Base-by-base conservation (phyloP, 2,797 vertebrate species). In the Huso huso region DNA sequence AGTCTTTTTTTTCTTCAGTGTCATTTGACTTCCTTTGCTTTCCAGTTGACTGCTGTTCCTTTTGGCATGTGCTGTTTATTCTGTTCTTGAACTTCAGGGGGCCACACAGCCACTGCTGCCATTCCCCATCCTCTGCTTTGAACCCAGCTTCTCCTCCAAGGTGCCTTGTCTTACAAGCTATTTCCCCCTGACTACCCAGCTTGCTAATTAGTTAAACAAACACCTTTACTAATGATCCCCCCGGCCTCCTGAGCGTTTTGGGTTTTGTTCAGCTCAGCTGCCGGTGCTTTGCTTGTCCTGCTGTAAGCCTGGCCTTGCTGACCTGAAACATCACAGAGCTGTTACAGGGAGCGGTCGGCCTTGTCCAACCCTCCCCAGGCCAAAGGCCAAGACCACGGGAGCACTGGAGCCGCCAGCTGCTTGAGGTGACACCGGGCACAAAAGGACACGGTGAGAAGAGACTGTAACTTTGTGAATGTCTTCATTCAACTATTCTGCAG, bases 191-290 rank as follows among this genome's bases (percentile, higher is more conserved):
- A 91, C 89, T 92, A 90, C 95, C 90, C 93, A 90, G 91, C 90
- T 90, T 91, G 85, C 86, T 97, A 97, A 97, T 98, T 91, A 89
- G 93, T 97, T 96, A 91, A 93, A 93, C 94, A 98, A 98, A 98
- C 92, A 87, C 86, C 90, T 89, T 82, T 78, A 81, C 89, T 95
- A 91, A 86, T 87, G 88, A 90, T 88, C 85, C 88, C 90, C 83
- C 82, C 76, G 92, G 85, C 88, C 84, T 84, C 23, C 88, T 63
- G 73, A 82, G 87, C 84, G 87, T 79, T 83, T 77, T 76, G 83
- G 83, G 84, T 82, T 94, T 97, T 96, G 93, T 98, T 93, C 77
- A 61, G 75, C 83, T 82, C 84, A 80, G 81, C 84, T 80, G 83
- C 83, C 75, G 77, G 85, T 79, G 87, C 81, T 90, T 85, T 81